Evolutionary conservation across 2,797 vertebrate genomes (phyloP), one percentile per base, ranked within the genome.

Genomic region (Buceros bicornis): DNA sequence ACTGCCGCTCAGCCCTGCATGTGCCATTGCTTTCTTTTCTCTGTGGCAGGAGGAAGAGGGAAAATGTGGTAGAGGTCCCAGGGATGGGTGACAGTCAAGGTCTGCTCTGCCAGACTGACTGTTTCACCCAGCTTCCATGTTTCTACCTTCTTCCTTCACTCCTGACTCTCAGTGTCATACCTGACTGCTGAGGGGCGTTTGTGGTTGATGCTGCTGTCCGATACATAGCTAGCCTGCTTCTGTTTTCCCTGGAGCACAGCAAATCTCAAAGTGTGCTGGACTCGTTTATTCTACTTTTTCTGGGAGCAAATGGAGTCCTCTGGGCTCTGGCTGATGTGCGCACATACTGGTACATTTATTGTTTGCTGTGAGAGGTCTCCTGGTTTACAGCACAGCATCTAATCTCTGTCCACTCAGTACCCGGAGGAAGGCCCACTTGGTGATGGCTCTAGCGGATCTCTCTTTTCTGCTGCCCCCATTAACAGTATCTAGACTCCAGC

Each of bases 261-360:
- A 76, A 60, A 66, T 70, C 35, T 35, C 1, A 3, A 10, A 0
- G 2, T 42, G 19, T 1, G 0, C 31, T 3, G 0, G 4, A 14
- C 16, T 16, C 0, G 0, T 31, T 77, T 86, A 65, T 65, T 61
- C 21, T 51, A 26, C 2, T 0, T 13, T 85, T 88, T 81, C 47
- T 58, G 21, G 47, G 10, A 82, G 43, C 28, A 85, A 45, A 69
- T 40, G 47, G 19, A 33, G 71, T 19, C 25, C 16, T 42, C 54
- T 35, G 29, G 33, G n/a, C 11, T 56, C 15, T 64, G 58, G 16
- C 6, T 51, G n/a, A 24, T 29, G n/a, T 24, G 29, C 29, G 25
- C 6, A 33, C 2, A 1, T 35, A 20, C 7, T 10, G 3, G 33
- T 28, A 26, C 13, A 10, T 54, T 66, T 31, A 37, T 35, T 20